phyloP scores from a whole-genome alignment of 2,113 vertebrate species.

The Muntiacus reevesi region DNA sequence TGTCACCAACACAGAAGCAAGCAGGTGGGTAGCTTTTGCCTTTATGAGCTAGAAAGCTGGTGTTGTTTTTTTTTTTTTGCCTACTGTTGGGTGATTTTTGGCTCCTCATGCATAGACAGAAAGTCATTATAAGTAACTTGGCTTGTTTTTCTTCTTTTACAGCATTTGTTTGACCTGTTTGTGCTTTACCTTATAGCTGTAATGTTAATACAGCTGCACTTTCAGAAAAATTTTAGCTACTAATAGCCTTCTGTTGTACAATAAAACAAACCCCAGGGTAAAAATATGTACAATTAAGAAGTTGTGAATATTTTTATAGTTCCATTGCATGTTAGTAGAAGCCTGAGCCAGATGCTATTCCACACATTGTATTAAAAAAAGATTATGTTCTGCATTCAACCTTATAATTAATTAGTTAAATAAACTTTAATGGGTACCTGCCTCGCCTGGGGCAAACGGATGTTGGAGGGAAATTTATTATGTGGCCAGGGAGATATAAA shows the following conservation, averaged over 20 bases:
- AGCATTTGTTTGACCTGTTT: constrained; percentile 16
- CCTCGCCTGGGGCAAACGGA: neutral
- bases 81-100: neutral
- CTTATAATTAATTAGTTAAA: neutral
- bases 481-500: neutral
- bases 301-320: neutral
- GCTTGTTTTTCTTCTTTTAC: constrained; percentile 14
- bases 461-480: neutral
- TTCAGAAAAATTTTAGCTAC: neutral
- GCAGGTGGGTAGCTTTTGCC: neutral
- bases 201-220: constrained; percentile 16
- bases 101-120: neutral
- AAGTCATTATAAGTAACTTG: constrained; percentile 14
- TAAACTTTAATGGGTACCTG: neutral
- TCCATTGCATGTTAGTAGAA: neutral
- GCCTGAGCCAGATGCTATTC: neutral
- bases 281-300: neutral
- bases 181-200: neutral
- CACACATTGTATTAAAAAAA: neutral
- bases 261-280: neutral
- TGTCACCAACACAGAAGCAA: neutral
- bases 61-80: neutral
- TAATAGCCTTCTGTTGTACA: neutral
- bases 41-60: neutral
- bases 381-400: neutral